phyloP scores from a whole-genome alignment of 2,797 vertebrate species.

The Onychomys arenicola region DNA sequence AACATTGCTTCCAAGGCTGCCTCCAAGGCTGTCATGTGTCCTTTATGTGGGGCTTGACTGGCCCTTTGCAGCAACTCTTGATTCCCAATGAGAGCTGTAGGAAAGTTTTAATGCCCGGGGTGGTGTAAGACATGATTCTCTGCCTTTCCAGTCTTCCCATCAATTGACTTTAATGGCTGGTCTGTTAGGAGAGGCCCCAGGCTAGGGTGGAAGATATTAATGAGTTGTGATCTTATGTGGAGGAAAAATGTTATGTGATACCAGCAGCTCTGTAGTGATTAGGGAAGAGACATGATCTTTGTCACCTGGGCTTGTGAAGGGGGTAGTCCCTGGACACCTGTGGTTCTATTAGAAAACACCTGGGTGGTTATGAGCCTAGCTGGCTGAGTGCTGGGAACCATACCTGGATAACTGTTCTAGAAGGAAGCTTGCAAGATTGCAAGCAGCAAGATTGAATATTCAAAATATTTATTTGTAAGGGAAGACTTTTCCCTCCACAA shows the following conservation, averaged over 20 bases:
- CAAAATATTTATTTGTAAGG: not conserved
- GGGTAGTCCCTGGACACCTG: not conserved
- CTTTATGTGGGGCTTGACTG: not conserved
- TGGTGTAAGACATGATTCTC: not conserved
- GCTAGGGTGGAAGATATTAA: not conserved
- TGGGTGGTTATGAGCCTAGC: not conserved
- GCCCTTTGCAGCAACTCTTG: not conserved
- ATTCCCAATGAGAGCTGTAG: not conserved
- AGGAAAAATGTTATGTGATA: not conserved
- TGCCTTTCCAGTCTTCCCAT: accelerated
- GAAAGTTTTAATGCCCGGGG: not conserved
- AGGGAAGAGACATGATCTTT: not conserved
- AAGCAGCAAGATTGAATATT: not conserved
- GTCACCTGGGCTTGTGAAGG: accelerated
- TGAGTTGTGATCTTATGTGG: not conserved
- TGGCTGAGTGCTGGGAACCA: not conserved
- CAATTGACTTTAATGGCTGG: not conserved
- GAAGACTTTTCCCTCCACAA: not conserved
- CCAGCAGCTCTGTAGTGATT: not conserved
- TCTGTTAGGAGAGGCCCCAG: not conserved
- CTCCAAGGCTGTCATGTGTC: not conserved
- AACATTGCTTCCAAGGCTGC: not conserved
- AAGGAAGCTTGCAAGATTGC: too few species aligned
- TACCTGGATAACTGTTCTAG: not conserved
- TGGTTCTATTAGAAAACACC: not conserved